phyloP scores from a whole-genome alignment of 2,113 vertebrate species.

The Tachycineta bicolor region DNA sequence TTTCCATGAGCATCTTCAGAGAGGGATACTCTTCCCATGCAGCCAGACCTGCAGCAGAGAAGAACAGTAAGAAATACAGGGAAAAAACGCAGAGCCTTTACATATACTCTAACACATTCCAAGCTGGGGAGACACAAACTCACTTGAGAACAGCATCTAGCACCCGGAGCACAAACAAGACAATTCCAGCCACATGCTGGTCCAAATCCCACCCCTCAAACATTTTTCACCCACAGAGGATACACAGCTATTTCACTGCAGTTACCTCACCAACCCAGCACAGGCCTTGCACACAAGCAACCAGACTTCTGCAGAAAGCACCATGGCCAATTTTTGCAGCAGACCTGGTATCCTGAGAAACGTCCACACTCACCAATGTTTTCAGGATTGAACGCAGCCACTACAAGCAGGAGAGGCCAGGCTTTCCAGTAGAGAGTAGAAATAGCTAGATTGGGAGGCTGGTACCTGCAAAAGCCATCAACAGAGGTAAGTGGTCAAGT shows the following conservation, averaged over 20 bases:
- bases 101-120: not conserved
- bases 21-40: constrained; percentile 98
- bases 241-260: not conserved
- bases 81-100: not conserved
- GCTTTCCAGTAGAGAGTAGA: constrained; percentile 98
- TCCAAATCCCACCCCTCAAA: not conserved
- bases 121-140: not conserved
- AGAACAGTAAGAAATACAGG: not conserved
- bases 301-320: not conserved
- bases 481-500: not conserved
- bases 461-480: constrained; percentile 81
- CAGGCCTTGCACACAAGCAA: not conserved
- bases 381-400: constrained; percentile 95
- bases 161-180: not conserved
- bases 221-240: not conserved
- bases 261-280: not conserved
- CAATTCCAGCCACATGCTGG: not conserved
- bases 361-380: constrained; percentile 85
- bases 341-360: not conserved
- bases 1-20: constrained; percentile 99
- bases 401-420: constrained; percentile 93
- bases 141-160: not conserved
- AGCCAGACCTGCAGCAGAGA: constrained; percentile 81
- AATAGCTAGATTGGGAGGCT: constrained; percentile 95
- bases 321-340: not conserved